Evolutionary conservation across 2,888 invertebrate genomes (phyloP).

Genomic region (Cecidostiba fungosa): DNA sequence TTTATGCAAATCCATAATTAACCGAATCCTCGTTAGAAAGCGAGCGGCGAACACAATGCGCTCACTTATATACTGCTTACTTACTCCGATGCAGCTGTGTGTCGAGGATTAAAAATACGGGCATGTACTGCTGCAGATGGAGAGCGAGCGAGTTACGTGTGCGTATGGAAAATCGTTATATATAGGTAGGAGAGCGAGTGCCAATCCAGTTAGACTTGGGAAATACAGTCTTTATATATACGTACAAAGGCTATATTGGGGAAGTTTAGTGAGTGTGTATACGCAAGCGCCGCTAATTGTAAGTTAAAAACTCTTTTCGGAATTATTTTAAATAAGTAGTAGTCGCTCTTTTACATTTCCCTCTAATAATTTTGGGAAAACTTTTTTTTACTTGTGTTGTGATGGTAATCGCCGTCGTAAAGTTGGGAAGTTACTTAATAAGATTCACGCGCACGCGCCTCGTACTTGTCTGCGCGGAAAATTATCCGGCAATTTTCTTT

Average conservation of each 20-base stretch:
- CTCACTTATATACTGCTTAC: background rate
- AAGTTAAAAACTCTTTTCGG: background rate
- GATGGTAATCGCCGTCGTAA: background rate
- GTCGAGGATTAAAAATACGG: constrained; percentile 12
- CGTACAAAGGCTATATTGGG: too few species aligned
- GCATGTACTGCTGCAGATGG: too few species aligned
- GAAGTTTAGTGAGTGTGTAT: background rate
- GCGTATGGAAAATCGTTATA: constrained; percentile 26
- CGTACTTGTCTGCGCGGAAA: background rate
- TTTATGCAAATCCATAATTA: constrained; percentile 61
- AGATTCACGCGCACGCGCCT: background rate
- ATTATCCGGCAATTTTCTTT: background rate
- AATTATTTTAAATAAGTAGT: background rate
- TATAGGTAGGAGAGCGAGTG: too few species aligned
- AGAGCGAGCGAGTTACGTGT: background rate
- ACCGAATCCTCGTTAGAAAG: constrained; percentile 60
- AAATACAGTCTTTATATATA: too few species aligned
- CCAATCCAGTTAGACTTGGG: constrained; percentile 33
- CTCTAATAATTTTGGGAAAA: background rate
- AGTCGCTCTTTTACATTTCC: too few species aligned
- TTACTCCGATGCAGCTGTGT: background rate
- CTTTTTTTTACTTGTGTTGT: background rate
- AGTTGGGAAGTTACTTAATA: constrained; percentile 3
- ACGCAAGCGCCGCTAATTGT: constrained; percentile 5
- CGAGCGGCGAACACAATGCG: constrained; percentile 45